Conservation (phyloP, 2,888 invertebrate genomes). For the Apamea epomidion region DNA sequence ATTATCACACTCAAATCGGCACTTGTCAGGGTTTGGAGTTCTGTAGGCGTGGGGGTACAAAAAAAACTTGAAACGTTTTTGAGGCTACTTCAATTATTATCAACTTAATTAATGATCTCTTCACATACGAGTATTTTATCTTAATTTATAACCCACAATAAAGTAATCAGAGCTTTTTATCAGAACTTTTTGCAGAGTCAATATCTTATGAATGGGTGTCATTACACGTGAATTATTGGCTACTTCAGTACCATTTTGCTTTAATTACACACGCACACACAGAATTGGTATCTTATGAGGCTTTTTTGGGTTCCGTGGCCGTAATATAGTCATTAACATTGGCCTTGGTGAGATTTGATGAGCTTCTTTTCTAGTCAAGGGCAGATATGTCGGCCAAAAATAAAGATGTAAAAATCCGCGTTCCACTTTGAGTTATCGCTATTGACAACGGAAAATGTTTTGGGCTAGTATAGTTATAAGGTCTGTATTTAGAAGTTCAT, state of each 20-base stretch:
- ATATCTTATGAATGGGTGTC: conserved; percentile 46
- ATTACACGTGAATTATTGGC: conserved; percentile 47
- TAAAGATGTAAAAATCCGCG: conserved; percentile 7
- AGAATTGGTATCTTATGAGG: conserved; percentile 38
- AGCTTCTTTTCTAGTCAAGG: conserved; percentile 48
- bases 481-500: not conserved
- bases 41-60: not conserved
- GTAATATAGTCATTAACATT: conserved; percentile 43
- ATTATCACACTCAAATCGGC: not conserved
- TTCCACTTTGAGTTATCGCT: not conserved
- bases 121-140: not conserved
- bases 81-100: conserved; percentile 16
- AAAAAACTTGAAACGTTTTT: not conserved
- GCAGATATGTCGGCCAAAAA: conserved; percentile 16
- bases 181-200: conserved; percentile 30
- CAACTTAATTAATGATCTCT: conserved; percentile 13
- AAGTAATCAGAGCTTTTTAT: conserved; percentile 28
- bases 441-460: not conserved
- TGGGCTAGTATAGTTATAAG: not conserved
- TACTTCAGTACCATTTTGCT: conserved; percentile 48
- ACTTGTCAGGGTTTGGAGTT: not conserved
- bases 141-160: conserved; percentile 30
- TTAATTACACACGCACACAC: conserved; percentile 36
- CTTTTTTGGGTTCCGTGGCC: conserved; percentile 22
- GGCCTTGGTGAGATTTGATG: conserved; percentile 44